These are phyloP conservation scores for Leptatherina wallacei DNA, from an alignment of 2,797 vertebrate species.

Conservation along the genomic window DNA sequence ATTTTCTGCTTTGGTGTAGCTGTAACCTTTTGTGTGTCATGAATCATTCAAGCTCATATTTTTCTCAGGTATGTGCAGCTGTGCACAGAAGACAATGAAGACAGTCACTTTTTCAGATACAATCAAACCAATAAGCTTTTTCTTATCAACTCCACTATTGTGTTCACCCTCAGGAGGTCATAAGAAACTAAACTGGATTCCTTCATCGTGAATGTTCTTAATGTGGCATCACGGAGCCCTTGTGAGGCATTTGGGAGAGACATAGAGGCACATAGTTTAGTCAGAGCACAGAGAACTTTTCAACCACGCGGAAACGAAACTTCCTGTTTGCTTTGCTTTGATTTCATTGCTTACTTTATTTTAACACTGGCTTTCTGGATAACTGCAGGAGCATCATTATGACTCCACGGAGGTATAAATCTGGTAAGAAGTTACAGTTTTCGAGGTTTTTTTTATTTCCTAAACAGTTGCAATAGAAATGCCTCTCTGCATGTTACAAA, in stretches of 20 bases:
- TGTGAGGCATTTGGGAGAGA: constrained; percentile 43
- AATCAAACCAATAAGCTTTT: constrained; percentile 47
- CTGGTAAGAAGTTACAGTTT: constrained; percentile 39
- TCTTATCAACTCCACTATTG: constrained; percentile 57
- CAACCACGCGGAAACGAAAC: not conserved
- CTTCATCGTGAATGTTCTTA: constrained; percentile 46
- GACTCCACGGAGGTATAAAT: constrained; percentile 31
- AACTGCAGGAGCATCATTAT: constrained; percentile 17
- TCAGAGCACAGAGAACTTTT: not conserved
- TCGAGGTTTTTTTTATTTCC: not conserved
- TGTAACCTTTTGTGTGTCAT: constrained; percentile 6
- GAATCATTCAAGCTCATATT: not conserved
- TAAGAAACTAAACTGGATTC: constrained; percentile 69
- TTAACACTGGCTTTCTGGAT: constrained; percentile 20
- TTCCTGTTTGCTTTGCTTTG: constrained; percentile 18
- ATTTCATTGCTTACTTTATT: not conserved
- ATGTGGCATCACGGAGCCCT: constrained; percentile 23
- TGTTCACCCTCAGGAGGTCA: constrained; percentile 58
- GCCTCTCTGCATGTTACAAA: not conserved
- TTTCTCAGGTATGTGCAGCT: not conserved
- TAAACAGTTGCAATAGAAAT: not conserved
- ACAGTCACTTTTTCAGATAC: constrained; percentile 46
- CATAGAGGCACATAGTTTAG: constrained; percentile 31
- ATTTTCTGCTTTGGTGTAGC: not conserved
- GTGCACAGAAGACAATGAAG: constrained; percentile 30